Percentiles rank a stretch among this genome's conserved stretches.
Conservation (phyloP, 2,888 invertebrate genomes). For the Miltochrista miniata region DNA sequence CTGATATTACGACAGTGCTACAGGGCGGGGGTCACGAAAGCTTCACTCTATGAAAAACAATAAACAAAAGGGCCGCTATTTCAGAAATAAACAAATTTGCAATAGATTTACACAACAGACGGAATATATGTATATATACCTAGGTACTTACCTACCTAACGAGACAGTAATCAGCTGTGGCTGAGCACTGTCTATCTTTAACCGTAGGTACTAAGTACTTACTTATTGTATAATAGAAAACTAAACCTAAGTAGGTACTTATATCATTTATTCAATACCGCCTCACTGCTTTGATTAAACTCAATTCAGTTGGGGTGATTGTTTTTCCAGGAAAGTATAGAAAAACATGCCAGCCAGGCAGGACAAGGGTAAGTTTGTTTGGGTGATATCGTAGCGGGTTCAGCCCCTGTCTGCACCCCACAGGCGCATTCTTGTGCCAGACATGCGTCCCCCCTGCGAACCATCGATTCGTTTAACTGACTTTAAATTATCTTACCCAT, state of each 20-base stretch:
- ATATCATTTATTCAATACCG: background rate
- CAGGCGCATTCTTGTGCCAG: constrained; percentile 49
- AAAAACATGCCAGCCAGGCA: constrained; percentile 30
- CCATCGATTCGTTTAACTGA: constrained; percentile 65
- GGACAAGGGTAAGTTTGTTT: constrained; percentile 52
- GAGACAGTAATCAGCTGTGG: constrained; percentile 8
- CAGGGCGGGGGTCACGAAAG: constrained; percentile 45
- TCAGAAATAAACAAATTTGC: constrained; percentile 29
- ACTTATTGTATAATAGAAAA: too few relatives aligned
- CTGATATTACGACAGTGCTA: constrained; percentile 38
- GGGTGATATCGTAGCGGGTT: constrained; percentile 40
- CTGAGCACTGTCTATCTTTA: too few relatives aligned
- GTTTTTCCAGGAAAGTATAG: constrained; percentile 39
- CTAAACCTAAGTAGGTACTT: too few relatives aligned
- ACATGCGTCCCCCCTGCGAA: constrained; percentile 52
- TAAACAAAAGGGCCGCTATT: constrained; percentile 34
- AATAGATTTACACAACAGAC: too few relatives aligned
- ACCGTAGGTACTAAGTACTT: too few relatives aligned
- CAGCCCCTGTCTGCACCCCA: constrained; percentile 25
- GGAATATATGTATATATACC: background rate
- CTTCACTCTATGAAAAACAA: constrained; percentile 35
- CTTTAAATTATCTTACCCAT: constrained; percentile 59
- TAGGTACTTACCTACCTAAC: constrained; percentile 10
- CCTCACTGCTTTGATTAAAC: background rate
- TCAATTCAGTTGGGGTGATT: too few relatives aligned